Evolutionary conservation across 1,140 invertebrate genomes (phyloP), one percentile per base, ranked within the genome.

Genomic region (Conus betulinus): DNA sequence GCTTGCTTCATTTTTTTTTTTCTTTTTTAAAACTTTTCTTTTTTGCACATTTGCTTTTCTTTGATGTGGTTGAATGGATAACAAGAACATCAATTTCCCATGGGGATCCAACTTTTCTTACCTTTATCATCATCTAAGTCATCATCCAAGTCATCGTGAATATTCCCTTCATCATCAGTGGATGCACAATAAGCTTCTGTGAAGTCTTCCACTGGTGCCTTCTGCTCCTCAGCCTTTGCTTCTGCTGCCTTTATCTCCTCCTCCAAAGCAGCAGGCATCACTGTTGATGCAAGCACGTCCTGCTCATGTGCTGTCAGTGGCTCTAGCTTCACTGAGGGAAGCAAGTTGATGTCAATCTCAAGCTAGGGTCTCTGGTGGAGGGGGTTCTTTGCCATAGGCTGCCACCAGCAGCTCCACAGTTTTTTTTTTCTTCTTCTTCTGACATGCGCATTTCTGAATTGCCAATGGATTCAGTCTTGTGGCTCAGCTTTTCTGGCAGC

Each of bases 101-200:
- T 1, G 5, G 15, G 25, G 55, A 55, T 8, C 11, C 6, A 25
- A 53, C 39, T 53, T 20, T 53, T 23, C 51, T 87, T 25, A 87
- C 74, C 85, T 39, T 87, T 52, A 10, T 85, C 84, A 67, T 85
- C 84, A 52, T 84, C 67, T 20, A 71, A 1, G 23, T 71, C 67
- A 11, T 71, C 79, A 52, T n/a, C 25, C 7, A 39, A 39, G 7
- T 63, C n/a, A 13, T 25, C 11, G 67, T 76, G 39, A 57, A 55
- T 39, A 15, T 55, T 67, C 55, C 10, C 81, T n/a, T 88, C 87
- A 88, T 88, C 87, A 74, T 88, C 81, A 55, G 82, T 39, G 53
- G 25, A 39, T 15, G 17, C 82, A 78, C 57, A 57, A 63, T 52
- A n/a, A 5, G 23, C 79, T 60, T 52, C 60, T 39, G 55, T 53